Percentiles rank a stretch among this genome's conserved stretches.
Evolutionary conservation across 2,888 invertebrate genomes (phyloP).

Genomic region (Tethea ocularis): DNA sequence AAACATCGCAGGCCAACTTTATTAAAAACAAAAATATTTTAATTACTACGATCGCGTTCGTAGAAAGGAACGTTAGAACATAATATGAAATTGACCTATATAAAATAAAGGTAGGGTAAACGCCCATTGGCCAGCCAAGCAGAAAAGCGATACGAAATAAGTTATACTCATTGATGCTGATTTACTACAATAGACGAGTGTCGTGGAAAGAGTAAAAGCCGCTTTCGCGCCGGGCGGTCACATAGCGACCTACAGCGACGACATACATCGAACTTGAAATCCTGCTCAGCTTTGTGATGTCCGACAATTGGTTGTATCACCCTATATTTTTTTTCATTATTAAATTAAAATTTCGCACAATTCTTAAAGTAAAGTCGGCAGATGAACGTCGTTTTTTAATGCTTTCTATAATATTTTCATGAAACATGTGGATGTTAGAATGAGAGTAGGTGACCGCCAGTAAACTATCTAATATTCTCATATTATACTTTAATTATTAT

Average conservation of each 20-base stretch:
- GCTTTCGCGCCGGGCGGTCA: constrained; percentile 69
- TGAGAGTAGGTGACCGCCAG: too few species aligned
- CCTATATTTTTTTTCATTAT: constrained; percentile 13
- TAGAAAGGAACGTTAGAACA: not conserved
- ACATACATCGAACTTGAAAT: constrained; percentile 72
- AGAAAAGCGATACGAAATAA: constrained; percentile 3
- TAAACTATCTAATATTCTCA: too few species aligned
- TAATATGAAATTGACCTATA: not conserved
- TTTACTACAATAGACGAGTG: constrained; percentile 49
- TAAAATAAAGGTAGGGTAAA: constrained; percentile 15
- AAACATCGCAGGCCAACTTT: constrained; percentile 10
- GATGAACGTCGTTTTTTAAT: not conserved
- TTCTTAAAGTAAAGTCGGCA: not conserved
- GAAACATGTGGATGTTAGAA: too few species aligned
- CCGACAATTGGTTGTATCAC: constrained; percentile 35
- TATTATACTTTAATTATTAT: too few species aligned
- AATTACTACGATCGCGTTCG: too few species aligned
- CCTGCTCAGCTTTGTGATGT: constrained; percentile 57
- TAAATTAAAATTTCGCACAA: not conserved
- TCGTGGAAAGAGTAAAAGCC: constrained; percentile 67
- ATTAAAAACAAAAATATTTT: constrained; percentile 14
- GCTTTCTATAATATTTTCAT: too few species aligned
- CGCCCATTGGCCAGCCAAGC: constrained; percentile 12
- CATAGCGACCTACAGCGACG: constrained; percentile 71
- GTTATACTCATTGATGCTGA: constrained; percentile 22